Evolutionary conservation across 2,888 invertebrate species (phyloP), one percentile per base, ranked within the genome.

Genomic region (Dendrolimus pini): DNA sequence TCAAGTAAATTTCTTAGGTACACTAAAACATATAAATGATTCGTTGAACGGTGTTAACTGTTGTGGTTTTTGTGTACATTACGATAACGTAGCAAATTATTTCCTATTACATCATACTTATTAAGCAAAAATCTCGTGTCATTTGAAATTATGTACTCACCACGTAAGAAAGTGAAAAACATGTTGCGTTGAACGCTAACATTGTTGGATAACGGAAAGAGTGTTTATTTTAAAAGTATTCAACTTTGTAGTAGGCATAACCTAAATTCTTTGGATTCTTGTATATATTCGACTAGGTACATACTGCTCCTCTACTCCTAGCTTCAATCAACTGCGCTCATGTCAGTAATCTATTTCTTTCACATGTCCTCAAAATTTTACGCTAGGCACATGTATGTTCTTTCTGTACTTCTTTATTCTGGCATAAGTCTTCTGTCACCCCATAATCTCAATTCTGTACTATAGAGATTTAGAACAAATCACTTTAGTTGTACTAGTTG

Each of bases 181-280:
- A 53, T 56, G 52, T 56, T 30, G 30, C 30, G 30, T 30, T 30
- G 41, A 41, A 52, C 41, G 53, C 18, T 56, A 52, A 56, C 47
- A 56, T 53, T 56, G 56, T 53, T 56, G 52, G n/a, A 54, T 54
- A 54, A 18, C 30, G 9, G 30, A 30, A 30, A 30, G 47, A 47
- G 47, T 47, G 47, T 47, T 47, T 47, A 47, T 47, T 47, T 47
- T 47, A 47, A 47, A 47, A 47, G 47, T 47, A 47, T 6, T 8
- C 47, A 47, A 47, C 9, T 47, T 47, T 47, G 7, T 10, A 10
- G 47, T 47, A 9, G 47, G 30, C 30, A 3, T 0, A 30, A 30
- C 30, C 30, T 3, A 6, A 47, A 47, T 47, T 47, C 47, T 47
- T 47, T 47, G 47, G 12, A 47, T 10, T 30, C 30, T 30, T 30